Base-by-base conservation (phyloP, 2,888 invertebrate species). In the Polydrusus pterygomalis region DNA sequence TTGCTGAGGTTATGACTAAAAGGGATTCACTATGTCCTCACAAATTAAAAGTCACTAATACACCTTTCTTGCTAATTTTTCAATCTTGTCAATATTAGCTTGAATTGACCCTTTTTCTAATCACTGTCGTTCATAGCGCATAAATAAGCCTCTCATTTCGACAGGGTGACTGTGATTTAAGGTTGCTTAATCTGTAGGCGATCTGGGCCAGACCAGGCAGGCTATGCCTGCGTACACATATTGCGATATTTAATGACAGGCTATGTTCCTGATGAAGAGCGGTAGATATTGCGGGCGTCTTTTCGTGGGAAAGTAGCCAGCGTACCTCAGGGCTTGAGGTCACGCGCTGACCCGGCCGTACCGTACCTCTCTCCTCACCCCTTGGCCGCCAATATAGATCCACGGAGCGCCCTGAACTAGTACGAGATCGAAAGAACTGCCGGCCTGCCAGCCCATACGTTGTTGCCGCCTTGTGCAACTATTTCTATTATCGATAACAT, bases 251-350 rank as follows among this genome's bases (percentile, higher is more conserved):
- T 87, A 87, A 87, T 87, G 87, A 87, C 87, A 87, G 87, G 83
- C 87, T 85, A 84, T 86, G 86, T 85, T 84, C 85, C 85, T 86
- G 87, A 87, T 88, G 87, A 87, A 87, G 87, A 87, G 87, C 87
- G 87, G 86, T 85, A 87, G 87, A 87, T 87, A 87, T 86, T 85
- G 87, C 87, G 87, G 87, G 87, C 87, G 87, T 87, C 85, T 87
- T 84, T 87, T 87, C 87, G 87, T 88, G 88, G 87, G 88, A 88
- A 88, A 88, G 88, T 88, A 86, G 87, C 87, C 86, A 86, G 87
- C 85, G 87, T 87, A 87, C 87, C 87, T 87, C 87, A 87, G 86
- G 87, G 87, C 87, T 87, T 87, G 87, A 87, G 88, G 87, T 88
- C 87, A 87, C 87, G 86, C 86, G 87, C 83, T 87, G 87, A 87